Base-by-base conservation (phyloP, 2,113 vertebrate species). In the Heterocephalus glaber region DNA sequence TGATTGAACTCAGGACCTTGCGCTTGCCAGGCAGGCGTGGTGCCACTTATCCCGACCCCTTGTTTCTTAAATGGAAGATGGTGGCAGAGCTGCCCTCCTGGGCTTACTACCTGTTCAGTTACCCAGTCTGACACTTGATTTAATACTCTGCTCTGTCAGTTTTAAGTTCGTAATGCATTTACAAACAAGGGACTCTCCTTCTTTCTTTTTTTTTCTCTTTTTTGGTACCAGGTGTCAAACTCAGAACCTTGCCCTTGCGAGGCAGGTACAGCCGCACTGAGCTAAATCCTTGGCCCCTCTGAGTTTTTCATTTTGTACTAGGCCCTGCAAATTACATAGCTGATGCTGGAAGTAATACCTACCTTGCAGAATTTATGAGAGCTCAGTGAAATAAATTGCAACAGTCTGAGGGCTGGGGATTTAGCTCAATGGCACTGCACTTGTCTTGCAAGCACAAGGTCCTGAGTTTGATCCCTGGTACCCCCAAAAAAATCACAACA, bases 101-200 rank as follows among this genome's bases (percentile, higher is more conserved):
- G 80, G 3, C 72, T 91, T 66, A 44, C 38, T 54, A n/a, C 12
- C 22, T 76, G 49, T 68, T 20, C 58, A 68, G 19, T 76, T 58
- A 72, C 20, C n/a, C 5, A 19, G 41, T 20, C 44, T 28, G 35
- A n/a, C 24, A 12, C 87, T 84, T 86, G 49, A 38, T 83, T 79
- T 66, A 54, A 41, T 86, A 60, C 11, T 68, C 52, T 93, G 17
- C 35, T 82, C 30, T 86, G 16, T 76, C 86, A 20, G 84, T 84
- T 84, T 52, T 49, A 96, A 94, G 84, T 86, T 96, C 54, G 63
- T 95, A 76, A 65, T 58, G 65, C 9, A 70, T 52, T 68, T 81
- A 68, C n/a, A 20, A 95, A 82, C 2, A 58, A 86, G 12, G 58
- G 24, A 14, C 11, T 20, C n/a, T 49, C 5, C 9, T 49, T 49